Percentiles rank a stretch among this genome's conserved stretches.
Evolutionary conservation across 1,140 invertebrate genomes (phyloP).

Genomic region (Bombyx mandarina): DNA sequence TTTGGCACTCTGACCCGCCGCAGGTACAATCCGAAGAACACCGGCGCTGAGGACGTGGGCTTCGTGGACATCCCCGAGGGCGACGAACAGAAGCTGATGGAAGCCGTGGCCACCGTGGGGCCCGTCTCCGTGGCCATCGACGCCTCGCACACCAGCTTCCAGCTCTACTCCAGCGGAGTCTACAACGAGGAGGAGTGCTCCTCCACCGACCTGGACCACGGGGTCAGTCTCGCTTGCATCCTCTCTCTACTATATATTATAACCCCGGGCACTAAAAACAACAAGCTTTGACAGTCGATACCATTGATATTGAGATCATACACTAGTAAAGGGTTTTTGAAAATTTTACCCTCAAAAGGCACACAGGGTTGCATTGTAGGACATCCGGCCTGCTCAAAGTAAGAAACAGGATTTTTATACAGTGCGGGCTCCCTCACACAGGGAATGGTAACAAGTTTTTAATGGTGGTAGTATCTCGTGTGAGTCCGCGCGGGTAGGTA

Average conservation of each 20-base stretch:
- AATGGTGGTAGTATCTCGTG: no score
- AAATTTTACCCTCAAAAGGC: no score
- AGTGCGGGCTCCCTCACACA: no score
- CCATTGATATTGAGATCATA: no score
- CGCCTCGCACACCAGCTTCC: conserved; percentile 83
- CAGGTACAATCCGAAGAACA: conserved; percentile 78
- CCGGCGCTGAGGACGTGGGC: conserved; percentile 87
- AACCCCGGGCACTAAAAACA: not conserved
- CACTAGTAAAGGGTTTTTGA: no score
- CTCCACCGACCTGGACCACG: conserved; percentile 86
- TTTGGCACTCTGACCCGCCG: no score
- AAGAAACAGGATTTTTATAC: no score
- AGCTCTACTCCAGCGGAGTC: conserved; percentile 75
- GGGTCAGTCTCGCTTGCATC: conserved; percentile 72
- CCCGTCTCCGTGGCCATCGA: conserved; percentile 94
- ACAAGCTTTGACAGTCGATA: not conserved
- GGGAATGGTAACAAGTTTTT: no score
- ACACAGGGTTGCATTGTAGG: no score
- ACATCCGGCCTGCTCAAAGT: no score
- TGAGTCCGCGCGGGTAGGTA: no score
- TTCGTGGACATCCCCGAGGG: conserved; percentile 86
- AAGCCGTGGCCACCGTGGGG: conserved; percentile 90
- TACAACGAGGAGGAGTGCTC: conserved; percentile 79
- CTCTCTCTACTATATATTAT: not conserved
- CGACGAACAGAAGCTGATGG: conserved; percentile 81